A percentile compares a stretch with the other conserved stretches of the same genome.
Conservation (phyloP, 1,140 invertebrate genomes). For the Drosophila bifasciata region DNA sequence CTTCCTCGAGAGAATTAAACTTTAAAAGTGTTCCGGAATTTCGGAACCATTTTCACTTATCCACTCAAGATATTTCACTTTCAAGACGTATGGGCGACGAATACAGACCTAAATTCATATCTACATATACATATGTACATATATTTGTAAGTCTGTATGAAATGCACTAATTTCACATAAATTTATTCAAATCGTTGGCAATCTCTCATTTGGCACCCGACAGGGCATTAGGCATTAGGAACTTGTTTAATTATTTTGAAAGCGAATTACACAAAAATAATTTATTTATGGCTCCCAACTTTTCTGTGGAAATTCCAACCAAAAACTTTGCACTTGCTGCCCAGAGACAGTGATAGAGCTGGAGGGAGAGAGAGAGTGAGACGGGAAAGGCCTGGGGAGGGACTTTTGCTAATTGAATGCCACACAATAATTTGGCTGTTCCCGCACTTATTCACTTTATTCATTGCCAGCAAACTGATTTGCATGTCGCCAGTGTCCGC, state of each 20-base stretch:
- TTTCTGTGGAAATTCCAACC: slow-evolving; percentile 2
- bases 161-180: slow-evolving; percentile 24
- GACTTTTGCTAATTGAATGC: slow-evolving; percentile 60
- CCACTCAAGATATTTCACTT: too few species aligned
- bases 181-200: slow-evolving; percentile 56
- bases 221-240: slow-evolving; percentile 28
- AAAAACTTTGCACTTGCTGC: slow-evolving; percentile 33
- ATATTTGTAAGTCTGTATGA: background rate
- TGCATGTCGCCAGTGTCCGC: slow-evolving; percentile 55
- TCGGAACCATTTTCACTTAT: too few species aligned
- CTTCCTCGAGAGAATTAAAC: too few species aligned
- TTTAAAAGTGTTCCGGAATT: too few species aligned
- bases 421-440: slow-evolving; percentile 61
- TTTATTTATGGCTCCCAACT: slow-evolving; percentile 36
- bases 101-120: too few species aligned
- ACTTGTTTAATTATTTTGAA: slow-evolving; percentile 47
- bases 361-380: background rate
- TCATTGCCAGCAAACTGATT: slow-evolving; percentile 62
- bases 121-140: background rate
- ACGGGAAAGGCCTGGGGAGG: background rate
- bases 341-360: too few species aligned
- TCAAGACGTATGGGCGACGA: too few species aligned
- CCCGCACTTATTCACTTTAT: slow-evolving; percentile 63
- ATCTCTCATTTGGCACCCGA: slow-evolving; percentile 31
- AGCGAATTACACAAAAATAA: slow-evolving; percentile 43